Evolutionary conservation across 2,888 invertebrate species (phyloP), one percentile per base, ranked within the genome.

Genomic region (Drosophila prolongata): DNA sequence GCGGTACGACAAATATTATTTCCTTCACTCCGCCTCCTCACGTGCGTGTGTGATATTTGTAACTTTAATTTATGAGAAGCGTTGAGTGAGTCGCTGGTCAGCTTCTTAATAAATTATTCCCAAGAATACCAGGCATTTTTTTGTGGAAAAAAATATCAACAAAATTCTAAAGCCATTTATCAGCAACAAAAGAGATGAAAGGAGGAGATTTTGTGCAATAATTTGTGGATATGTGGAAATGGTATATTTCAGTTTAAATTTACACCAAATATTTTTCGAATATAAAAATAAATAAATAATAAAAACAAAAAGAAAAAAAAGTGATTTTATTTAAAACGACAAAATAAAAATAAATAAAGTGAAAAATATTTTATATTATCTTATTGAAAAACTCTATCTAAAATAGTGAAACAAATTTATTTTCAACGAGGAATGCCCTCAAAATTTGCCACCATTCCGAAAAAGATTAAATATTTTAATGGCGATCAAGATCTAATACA

Each of bases 1-100:
- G 65, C 66, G 65, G 66, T 66, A 53, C 66, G 65, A 66, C 65
- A 66, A 53, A 66, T 66, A 66, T 40, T 46, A 62, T 67, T 67
- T 60, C 59, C 61, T 47, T 37, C 56, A 60, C 54, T 52, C 37
- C 53, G 52, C 43, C 42, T 58, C 52, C 58, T 58, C 53, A 53
- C 53, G 58, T 70, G 55, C 44, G 72, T 66, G 56, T 53, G 70
- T 42, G 60, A 58, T 70, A 75, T 66, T 65, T 77, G 85, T 71
- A 83, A 83, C 78, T 77, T 72, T 70, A 84, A 83, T 83, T 83
- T 87, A 83, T 87, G 81, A 77, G 49, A 67, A 67, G 79, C 69
- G 71, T 44, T 57, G 75, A 80, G 60, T 75, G 79, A 78, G 71
- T 69, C 65, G 73, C 56, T 59, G 64, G 44, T 53, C 68, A 49